These are phyloP conservation scores for Metellina segmentata DNA, from an alignment of 2,888 invertebrate species.

Conservation along the genomic window DNA sequence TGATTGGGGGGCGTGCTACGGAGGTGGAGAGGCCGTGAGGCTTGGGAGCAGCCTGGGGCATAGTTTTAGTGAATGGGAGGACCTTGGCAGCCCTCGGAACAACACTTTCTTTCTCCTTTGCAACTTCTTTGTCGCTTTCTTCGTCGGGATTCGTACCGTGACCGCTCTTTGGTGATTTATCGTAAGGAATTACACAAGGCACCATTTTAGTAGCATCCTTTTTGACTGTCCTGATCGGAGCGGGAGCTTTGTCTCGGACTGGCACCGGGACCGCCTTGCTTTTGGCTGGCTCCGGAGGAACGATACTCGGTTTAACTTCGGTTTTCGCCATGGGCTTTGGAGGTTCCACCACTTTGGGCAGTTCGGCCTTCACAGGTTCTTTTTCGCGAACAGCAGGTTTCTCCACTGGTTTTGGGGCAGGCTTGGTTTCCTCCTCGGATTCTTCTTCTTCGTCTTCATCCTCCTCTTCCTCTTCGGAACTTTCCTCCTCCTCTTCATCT, in stretches of 20 bases:
- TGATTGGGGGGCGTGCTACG: background rate
- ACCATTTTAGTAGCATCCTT: conserved; percentile 68
- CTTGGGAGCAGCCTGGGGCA: background rate
- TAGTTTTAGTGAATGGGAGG: background rate
- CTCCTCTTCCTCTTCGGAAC: conserved; percentile 18
- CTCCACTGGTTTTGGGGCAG: background rate
- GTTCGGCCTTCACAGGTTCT: background rate
- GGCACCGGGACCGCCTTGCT: background rate
- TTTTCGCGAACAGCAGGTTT: background rate
- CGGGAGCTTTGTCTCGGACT: conserved; percentile 24
- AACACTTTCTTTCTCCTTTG: conserved; percentile 21
- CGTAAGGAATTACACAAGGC: conserved; percentile 71
- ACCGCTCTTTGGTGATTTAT: conserved; percentile 63
- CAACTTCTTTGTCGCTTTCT: conserved; percentile 50
- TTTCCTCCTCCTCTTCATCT: conserved; percentile 67
- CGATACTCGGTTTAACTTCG: background rate
- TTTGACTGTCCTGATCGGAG: conserved; percentile 19
- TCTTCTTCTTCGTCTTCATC: conserved; percentile 65
- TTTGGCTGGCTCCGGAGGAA: background rate
- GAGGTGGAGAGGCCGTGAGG: background rate
- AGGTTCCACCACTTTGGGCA: background rate
- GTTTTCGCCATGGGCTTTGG: background rate
- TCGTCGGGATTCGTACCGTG: conserved; percentile 29
- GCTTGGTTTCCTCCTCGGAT: conserved; percentile 38
- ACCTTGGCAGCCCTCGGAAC: background rate